Base-by-base conservation (phyloP, 2,113 vertebrate species). In the Prunella fulvescens region DNA sequence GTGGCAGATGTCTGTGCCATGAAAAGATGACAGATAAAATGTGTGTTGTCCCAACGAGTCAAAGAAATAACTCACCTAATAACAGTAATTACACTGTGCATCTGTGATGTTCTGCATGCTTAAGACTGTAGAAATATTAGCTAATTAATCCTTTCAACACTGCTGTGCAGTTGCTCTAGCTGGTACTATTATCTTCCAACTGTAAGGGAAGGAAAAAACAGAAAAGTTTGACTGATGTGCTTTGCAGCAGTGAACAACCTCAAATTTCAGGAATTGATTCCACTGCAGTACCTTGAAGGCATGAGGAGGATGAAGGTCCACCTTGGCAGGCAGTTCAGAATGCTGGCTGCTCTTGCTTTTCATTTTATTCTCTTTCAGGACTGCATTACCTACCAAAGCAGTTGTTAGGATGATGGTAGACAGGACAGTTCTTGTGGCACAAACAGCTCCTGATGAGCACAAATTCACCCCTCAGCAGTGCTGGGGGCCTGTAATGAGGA, bases 71-170 rank as follows among this genome's bases (percentile, higher is more conserved):
- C 73, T 78, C 76, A 53, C 66, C 47, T 93, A 94, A 91, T 95
- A 96, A 77, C 31, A 82, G 74, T 96, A 95, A 95, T 95, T 95
- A 77, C 14, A 18, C 58, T 15, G 19, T 80, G 82, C 92, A 88
- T 93, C 93, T 91, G 87, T 95, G 78, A 65, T 80, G 89, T 81
- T 94, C 89, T 91, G 50, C 62, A 44, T 88, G 66, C 81, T 90
- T 90, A 92, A 94, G 87, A 82, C 65, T 77, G 37, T 54, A 45
- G 58, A 65, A 61, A 92, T 87, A 88, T 82, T 95, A 87, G 64
- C 92, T 94, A 93, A 95, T 94, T 95, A 96, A 89, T 93, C 83
- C 83, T 95, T 89, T 67, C 80, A 78, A 25, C 35, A 79, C 60
- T 89, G 90, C 95, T 92, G 78, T 91, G 94, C 66, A 25, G 81